These are phyloP conservation scores for Melipona quadrifasciata DNA, from an alignment of 1,140 invertebrate genomes.

Conservation along the genomic window DNA sequence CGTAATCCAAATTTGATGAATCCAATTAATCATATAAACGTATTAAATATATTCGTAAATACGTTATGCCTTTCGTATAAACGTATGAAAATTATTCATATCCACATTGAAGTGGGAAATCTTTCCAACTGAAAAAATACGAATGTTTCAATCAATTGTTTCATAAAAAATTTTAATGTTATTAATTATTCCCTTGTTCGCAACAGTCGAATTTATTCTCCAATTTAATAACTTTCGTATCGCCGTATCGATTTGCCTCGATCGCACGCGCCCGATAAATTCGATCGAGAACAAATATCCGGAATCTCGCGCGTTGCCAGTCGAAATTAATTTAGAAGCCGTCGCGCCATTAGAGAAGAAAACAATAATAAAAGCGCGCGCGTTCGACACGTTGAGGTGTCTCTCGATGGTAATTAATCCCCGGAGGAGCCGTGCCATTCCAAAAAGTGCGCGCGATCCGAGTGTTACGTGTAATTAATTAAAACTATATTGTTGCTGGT, in stretches of 20 bases:
- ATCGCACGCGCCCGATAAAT: neutral
- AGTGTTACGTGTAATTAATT: slow-evolving; percentile 23
- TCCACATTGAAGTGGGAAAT: too few relatives aligned
- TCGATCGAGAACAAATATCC: neutral
- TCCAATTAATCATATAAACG: too few relatives aligned
- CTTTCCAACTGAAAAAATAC: too few relatives aligned
- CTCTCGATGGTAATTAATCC: slow-evolving; percentile 3
- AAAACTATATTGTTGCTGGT: slow-evolving; percentile 6
- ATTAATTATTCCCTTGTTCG: too few relatives aligned
- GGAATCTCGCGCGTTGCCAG: neutral
- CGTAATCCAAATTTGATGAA: neutral
- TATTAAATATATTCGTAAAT: too few relatives aligned
- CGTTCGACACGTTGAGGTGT: neutral
- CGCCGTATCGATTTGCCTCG: neutral
- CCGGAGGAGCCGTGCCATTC: neutral
- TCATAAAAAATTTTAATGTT: too few relatives aligned
- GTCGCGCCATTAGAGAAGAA: neutral
- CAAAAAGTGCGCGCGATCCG: neutral
- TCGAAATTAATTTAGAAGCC: neutral
- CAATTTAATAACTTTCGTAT: too few relatives aligned
- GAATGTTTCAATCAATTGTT: too few relatives aligned
- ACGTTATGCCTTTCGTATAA: too few relatives aligned
- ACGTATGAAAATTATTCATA: too few relatives aligned
- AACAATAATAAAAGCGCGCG: neutral
- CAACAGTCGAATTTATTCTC: too few relatives aligned